Conservation (phyloP, 2,888 invertebrate species). For the Resseliella maxima region DNA sequence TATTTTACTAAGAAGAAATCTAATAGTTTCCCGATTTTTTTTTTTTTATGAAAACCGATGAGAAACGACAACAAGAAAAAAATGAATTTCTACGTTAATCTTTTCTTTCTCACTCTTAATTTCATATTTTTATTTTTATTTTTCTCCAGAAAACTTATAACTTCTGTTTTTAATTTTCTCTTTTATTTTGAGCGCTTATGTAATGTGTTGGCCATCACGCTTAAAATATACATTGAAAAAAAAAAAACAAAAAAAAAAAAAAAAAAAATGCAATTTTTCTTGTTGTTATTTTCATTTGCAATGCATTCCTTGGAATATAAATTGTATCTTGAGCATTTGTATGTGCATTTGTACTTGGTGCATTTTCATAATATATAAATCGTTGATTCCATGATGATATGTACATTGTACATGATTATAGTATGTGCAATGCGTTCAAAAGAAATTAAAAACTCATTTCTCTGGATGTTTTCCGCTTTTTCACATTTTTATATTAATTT, state of each 20-base stretch:
- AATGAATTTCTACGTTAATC: not conserved
- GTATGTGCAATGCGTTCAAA: not conserved
- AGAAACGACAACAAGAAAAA: no score
- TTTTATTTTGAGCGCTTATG: not conserved
- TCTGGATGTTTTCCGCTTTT: not conserved
- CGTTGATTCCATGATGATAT: not conserved
- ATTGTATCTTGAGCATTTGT: not conserved
- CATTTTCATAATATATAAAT: not conserved
- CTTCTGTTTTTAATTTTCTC: not conserved
- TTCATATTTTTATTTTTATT: not conserved
- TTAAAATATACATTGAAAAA: not conserved
- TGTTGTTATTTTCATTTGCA: not conserved
- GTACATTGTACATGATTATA: no score
- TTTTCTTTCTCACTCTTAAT: not conserved
- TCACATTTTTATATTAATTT: not conserved
- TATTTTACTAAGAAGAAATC: no score
- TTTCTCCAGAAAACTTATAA: not conserved
- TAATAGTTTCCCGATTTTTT: no score
- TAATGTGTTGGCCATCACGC: not conserved
- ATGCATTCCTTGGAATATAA: not conserved
- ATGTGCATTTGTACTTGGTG: not conserved
- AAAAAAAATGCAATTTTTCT: no score
- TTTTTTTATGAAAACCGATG: no score
- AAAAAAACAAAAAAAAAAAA: no score
- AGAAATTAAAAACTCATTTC: conserved; percentile 34